Conservation (phyloP, 2,888 invertebrate genomes). For the Entomobrya multifasciata region DNA sequence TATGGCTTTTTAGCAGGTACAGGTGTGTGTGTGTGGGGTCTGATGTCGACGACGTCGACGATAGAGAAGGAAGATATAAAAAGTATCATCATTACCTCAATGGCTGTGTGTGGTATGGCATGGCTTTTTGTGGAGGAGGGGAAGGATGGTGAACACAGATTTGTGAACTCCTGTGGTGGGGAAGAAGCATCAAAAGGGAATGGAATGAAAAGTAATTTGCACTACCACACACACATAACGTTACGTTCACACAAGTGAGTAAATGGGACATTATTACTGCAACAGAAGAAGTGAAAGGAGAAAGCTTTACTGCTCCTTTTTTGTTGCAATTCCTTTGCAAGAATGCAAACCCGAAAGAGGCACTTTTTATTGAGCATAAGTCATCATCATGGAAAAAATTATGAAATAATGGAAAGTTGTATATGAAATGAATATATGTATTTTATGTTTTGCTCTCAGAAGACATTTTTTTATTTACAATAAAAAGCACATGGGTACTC, state of each 20-base stretch:
- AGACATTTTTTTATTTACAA: too few species aligned
- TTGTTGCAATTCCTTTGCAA: neutral
- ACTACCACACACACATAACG: constrained; percentile 21
- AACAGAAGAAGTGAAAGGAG: neutral
- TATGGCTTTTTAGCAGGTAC: too few species aligned
- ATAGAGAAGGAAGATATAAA: neutral
- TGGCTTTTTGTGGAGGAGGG: constrained; percentile 24
- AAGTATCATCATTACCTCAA: constrained; percentile 27
- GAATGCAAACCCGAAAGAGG: neutral
- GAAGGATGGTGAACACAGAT: constrained; percentile 20
- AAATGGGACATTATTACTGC: constrained; percentile 9
- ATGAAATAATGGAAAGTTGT: neutral
- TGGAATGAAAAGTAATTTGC: constrained; percentile 57
- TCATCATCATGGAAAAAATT: neutral
- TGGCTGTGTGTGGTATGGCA: constrained; percentile 8
- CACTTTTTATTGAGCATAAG: neutral
- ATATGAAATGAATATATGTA: too few species aligned
- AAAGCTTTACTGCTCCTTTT: constrained; percentile 12
- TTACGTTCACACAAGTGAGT: constrained; percentile 21
- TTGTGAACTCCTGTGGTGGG: too few species aligned
- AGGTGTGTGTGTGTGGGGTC: too few species aligned
- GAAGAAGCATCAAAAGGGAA: constrained; percentile 6
- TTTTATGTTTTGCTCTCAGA: too few species aligned
- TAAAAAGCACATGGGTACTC: too few species aligned
- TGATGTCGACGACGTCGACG: too few species aligned